phyloP scores from a whole-genome alignment of 2,797 vertebrate genomes.

The Poecilia picta region DNA sequence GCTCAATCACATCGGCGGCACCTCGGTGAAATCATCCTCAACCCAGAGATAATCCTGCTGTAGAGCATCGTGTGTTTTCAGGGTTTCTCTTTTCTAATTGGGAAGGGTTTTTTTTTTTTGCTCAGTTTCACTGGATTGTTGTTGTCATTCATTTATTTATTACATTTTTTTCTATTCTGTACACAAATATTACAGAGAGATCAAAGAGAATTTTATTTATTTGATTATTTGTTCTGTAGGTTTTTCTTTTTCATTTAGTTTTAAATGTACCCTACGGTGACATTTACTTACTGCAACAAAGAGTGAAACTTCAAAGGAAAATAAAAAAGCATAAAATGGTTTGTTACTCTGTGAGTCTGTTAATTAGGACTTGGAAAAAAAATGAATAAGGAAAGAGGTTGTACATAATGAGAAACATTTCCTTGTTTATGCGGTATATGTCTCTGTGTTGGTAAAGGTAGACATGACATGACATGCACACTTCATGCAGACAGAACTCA shows the following conservation, averaged over 20 bases:
- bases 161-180: not conserved
- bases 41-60: slow-evolving; percentile 18
- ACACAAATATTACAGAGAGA: not conserved
- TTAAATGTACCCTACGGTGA: not conserved
- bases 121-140: not conserved
- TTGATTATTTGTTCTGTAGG: not conserved
- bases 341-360: not conserved
- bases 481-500: not conserved
- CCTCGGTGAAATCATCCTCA: slow-evolving; percentile 11
- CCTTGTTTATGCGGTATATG: not conserved
- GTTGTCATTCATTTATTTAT: not conserved
- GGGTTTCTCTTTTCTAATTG: not conserved
- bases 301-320: not conserved
- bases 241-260: not conserved
- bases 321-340: not conserved
- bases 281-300: not conserved
- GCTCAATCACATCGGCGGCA: slow-evolving; percentile 27
- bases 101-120: not conserved
- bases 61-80: not conserved
- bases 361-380: not conserved
- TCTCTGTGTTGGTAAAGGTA: not conserved
- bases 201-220: slow-evolving; percentile 1
- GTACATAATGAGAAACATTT: not conserved
- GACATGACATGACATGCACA: not conserved
- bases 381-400: not conserved